Evolutionary conservation across 2,113 vertebrate genomes (phyloP), one percentile per base, ranked within the genome.

Genomic region (Vulpes ferrilata): DNA sequence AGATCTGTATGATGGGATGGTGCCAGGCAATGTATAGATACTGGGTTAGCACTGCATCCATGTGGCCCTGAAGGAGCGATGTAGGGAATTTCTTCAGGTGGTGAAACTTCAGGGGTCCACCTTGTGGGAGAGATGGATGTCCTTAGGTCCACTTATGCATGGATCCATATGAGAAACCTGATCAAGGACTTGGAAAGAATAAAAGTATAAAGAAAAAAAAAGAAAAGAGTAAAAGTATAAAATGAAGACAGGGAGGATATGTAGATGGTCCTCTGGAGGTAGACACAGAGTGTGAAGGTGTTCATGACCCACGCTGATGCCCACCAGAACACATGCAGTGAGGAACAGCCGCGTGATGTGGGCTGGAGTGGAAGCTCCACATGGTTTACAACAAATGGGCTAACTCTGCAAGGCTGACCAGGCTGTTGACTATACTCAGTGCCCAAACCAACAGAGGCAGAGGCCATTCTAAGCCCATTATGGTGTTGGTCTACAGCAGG

Each of bases 401-500:
- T 15, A 20, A 25, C 19, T 87, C 15, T 43, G 11, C 55, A 32
- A 25, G 32, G 53, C 32, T 73, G 12, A 30, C 65, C 64, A 53
- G 35, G 32, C 38, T 53, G 22, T 64, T 27, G 55, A 78, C 88
- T 32, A 23, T 38, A 30, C 38, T 43, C 12, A 7, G 73, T 12
- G 16, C 38, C 64, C 73, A 38, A 51, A 55, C 60, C 69, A 67
- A 30, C 12, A 69, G 5, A 55, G 81, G 73, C 73, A 95, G 62
- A 80, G 25, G 55, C 25, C 32, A n/a, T 15, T 0, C 32, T 30
- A 48, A 89, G 81, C 25, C 19, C 71, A 32, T 51, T 1, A 25
- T 0, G 23, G 17, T 0, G 0, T 59, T 9, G 0, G 9, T 60
- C 53, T 53, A 15, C 60, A 35, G 27, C 20, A 35, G 38, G 22